Evolutionary conservation across 2,888 invertebrate species (phyloP), one percentile per base, ranked within the genome.

Genomic region (Lycia hirtaria): DNA sequence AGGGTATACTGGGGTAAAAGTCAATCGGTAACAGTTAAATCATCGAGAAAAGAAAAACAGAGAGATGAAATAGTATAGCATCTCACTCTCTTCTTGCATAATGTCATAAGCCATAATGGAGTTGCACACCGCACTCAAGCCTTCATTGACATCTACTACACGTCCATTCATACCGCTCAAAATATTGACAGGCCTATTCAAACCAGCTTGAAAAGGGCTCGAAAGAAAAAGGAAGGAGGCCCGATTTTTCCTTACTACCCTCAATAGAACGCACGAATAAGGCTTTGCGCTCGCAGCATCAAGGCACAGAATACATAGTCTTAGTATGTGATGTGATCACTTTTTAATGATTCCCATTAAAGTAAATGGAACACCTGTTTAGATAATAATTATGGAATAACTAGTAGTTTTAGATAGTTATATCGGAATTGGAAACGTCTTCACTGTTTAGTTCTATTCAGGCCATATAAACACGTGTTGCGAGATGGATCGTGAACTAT

Each of bases 121-220:
- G 75, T 65, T 71, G 64, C 79, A 59, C 64, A 55, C 35, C 53
- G 74, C 80, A 85, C 87, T 88, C 81, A 80, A 79, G 76, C 73
- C 78, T 71, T 78, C 85, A 84, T 86, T 86, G 88, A 84, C 85
- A 85, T 83, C 85, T 75, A 81, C 83, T 80, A 81, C 81, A 80
- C 72, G 69, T 73, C 86, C 79, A 87, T 90, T 89, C 89, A 89
- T 78, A 77, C 73, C 83, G 88, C 87, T 88, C 78, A 89, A 89
- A 88, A 89, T 89, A 90, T 90, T 90, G 89, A 90, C 89, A 87
- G 81, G 87, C 85, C 80, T 83, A 83, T 89, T 88, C 85, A 88
- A 70, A 72, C 67, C 68, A 72, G 70, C 71, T 71, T 88, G 85
- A 87, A 89, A 86, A 82, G 88, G 76, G 83, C 81, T 79, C 67